Evolutionary conservation across 2,113 vertebrate genomes (phyloP).

Genomic region (Phalacrocorax pelagicus): DNA sequence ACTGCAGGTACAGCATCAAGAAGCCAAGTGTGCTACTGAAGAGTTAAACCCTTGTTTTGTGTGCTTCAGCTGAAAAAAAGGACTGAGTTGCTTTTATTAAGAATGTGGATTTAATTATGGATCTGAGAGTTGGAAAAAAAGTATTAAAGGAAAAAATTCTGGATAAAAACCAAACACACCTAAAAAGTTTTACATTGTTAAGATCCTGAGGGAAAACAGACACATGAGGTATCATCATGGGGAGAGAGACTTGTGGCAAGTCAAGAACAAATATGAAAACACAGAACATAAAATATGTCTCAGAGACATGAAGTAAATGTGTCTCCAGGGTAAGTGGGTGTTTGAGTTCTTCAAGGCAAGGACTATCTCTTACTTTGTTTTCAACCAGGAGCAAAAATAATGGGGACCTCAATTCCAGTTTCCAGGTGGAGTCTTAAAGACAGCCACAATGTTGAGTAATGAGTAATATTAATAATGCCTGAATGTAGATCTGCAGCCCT

Average conservation of each 20-base stretch:
- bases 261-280: not conserved
- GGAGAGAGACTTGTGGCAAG: not conserved
- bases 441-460: not conserved
- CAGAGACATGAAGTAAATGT: not conserved
- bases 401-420: not conserved
- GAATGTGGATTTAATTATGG: constrained; percentile 11
- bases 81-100: not conserved
- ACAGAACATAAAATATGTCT: not conserved
- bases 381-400: not conserved
- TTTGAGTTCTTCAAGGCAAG: not conserved
- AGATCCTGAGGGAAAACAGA: not conserved
- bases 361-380: not conserved
- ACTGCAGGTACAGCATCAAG: not conserved
- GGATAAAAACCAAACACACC: not conserved
- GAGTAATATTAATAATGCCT: not conserved
- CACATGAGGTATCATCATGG: not conserved
- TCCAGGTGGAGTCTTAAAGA: not conserved
- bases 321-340: not conserved
- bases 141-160: not conserved
- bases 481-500: not conserved
- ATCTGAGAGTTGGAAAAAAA: not conserved
- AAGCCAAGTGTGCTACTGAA: not conserved
- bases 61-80: not conserved
- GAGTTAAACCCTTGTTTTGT: not conserved
- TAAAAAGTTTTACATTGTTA: not conserved